Conservation (phyloP, 2,797 vertebrate species). For the Gila robusta region DNA sequence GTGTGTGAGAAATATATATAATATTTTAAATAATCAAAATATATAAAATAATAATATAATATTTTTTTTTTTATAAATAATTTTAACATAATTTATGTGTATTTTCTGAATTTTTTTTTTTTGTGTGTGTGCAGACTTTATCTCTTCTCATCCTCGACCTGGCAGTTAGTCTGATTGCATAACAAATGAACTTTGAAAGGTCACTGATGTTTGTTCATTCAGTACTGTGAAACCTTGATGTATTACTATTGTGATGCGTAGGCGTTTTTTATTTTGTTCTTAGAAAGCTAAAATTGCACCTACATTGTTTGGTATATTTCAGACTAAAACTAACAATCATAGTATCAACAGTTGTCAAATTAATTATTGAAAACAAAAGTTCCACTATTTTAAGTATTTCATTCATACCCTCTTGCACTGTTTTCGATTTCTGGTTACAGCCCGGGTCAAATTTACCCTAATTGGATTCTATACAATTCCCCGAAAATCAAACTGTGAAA, state of each 20-base stretch:
- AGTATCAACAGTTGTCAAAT: background rate
- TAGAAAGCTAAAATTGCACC: background rate
- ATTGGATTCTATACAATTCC: no score
- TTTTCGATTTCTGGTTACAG: no score
- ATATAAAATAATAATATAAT: no score
- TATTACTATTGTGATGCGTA: background rate
- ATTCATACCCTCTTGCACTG: background rate
- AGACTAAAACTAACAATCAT: conserved; percentile 1
- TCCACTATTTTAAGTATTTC: background rate
- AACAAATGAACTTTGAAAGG: conserved; percentile 71
- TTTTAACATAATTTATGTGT: no score
- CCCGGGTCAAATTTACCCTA: no score
- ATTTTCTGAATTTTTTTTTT: no score
- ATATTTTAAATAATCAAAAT: no score
- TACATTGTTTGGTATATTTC: background rate
- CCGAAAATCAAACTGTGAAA: no score
- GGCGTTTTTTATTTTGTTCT: background rate
- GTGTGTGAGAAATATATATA: no score
- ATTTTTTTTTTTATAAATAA: no score
- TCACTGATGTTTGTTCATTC: conserved; percentile 71
- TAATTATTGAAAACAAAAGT: background rate
- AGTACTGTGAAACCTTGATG: conserved; percentile 70
- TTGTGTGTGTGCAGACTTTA: background rate
- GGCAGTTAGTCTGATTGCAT: conserved; percentile 41
- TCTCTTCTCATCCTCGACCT: background rate